A percentile compares a stretch with the other conserved stretches of the same genome.
Conservation (phyloP, 2,888 invertebrate genomes). For the Brachylomia viminalis region DNA sequence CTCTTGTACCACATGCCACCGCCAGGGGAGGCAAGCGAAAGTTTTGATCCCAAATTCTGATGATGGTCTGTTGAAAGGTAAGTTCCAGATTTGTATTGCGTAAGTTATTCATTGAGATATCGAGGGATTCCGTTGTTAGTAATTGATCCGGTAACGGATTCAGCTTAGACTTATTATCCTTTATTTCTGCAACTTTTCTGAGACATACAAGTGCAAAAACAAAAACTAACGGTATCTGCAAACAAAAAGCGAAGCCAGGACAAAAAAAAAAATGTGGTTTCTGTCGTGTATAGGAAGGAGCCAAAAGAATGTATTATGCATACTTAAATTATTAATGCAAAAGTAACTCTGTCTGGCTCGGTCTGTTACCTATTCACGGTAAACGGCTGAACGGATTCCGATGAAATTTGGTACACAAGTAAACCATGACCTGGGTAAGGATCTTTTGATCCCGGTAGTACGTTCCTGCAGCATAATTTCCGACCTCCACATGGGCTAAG, state of each 20-base stretch:
- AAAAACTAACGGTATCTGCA: not conserved
- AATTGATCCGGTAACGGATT: not conserved
- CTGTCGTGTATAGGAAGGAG: not conserved
- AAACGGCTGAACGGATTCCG: not conserved
- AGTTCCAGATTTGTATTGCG: not conserved
- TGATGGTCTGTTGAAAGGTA: not conserved
- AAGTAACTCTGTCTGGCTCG: not conserved
- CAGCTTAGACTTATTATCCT: not conserved
- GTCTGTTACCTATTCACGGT: not conserved
- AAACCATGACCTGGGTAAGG: not conserved
- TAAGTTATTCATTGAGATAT: not conserved
- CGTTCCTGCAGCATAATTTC: not conserved
- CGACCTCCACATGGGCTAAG: not conserved
- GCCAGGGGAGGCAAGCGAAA: not conserved
- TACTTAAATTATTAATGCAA: not conserved
- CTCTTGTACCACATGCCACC: not conserved
- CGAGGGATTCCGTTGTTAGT: not conserved
- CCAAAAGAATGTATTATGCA: not conserved
- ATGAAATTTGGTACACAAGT: not conserved
- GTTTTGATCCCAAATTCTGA: not conserved
- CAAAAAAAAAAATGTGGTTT: no score
- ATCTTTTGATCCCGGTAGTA: not conserved
- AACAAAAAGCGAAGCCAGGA: not conserved
- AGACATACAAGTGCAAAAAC: not conserved
- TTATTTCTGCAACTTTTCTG: not conserved